Conservation (phyloP, 2,888 invertebrate genomes). For the Drosophila limbata region DNA sequence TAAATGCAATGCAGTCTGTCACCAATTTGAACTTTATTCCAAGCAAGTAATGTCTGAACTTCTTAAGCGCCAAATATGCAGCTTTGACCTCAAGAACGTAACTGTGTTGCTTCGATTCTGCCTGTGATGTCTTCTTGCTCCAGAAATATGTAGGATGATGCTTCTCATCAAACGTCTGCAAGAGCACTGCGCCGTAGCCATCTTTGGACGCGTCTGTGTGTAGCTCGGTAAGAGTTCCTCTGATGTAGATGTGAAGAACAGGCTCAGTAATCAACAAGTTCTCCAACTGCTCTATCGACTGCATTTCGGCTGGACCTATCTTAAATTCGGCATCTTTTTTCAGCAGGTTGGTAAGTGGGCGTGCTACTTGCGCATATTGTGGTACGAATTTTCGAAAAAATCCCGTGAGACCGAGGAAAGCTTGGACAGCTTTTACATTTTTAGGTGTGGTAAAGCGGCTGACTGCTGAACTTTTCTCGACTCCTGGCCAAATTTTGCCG, state of each 20-base stretch:
- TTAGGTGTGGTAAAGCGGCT: constrained; percentile 22
- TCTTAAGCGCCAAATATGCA: too few species aligned
- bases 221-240: neutral
- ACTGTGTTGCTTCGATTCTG: too few species aligned
- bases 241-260: neutral
- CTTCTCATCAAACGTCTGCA: too few species aligned
- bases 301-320: neutral
- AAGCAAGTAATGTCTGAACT: too few species aligned
- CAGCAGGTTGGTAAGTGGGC: neutral
- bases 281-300: neutral
- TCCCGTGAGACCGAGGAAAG: too few species aligned
- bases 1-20: neutral
- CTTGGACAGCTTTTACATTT: too few species aligned
- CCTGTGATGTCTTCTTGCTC: too few species aligned
- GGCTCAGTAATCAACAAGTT: neutral
- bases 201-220: neutral
- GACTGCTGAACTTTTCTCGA: constrained; percentile 35
- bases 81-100: too few species aligned
- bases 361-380: neutral
- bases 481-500: constrained; percentile 28
- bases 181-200: neutral
- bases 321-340: neutral
- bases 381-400: constrained; percentile 5
- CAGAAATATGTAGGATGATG: too few species aligned
- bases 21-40: neutral